Conservation (phyloP, 2,113 vertebrate species). For the Sclerurus mexicanus region DNA sequence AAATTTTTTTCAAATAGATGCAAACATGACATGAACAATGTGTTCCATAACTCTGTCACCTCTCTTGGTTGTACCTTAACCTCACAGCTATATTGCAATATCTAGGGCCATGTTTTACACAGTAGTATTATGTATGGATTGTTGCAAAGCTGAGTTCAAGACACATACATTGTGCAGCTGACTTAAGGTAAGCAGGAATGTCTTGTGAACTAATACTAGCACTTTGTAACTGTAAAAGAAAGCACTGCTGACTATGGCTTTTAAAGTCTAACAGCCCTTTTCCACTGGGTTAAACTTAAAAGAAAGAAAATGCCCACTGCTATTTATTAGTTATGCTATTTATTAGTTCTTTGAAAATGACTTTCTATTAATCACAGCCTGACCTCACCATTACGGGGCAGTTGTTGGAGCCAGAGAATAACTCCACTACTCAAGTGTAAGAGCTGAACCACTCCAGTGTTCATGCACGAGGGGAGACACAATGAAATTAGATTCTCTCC, state of each 20-base stretch:
- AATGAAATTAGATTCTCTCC: conserved; percentile 77
- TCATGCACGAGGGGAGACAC: not conserved
- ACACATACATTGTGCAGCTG: not conserved
- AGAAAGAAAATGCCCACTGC: not conserved
- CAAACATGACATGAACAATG: not conserved
- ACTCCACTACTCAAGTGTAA: not conserved
- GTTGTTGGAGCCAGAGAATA: conserved; percentile 43
- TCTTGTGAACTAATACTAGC: not conserved
- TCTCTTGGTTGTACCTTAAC: not conserved
- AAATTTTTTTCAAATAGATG: not conserved
- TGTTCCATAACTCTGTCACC: not conserved
- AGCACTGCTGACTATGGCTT: not conserved
- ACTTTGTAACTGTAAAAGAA: not conserved
- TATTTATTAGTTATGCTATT: conserved; percentile 23
- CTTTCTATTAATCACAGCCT: conserved; percentile 68
- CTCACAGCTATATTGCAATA: not conserved
- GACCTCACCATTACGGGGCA: conserved; percentile 52
- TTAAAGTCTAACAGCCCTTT: conserved; percentile 36
- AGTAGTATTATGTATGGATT: not conserved
- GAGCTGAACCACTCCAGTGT: conserved; percentile 17
- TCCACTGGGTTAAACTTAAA: not conserved
- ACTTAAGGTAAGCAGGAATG: not conserved
- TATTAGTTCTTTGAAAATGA: conserved; percentile 49
- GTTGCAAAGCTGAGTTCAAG: not conserved
- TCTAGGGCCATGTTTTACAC: not conserved